Evolutionary conservation across 2,888 invertebrate species (phyloP).

Genomic region (Chymomyza procnemis): DNA sequence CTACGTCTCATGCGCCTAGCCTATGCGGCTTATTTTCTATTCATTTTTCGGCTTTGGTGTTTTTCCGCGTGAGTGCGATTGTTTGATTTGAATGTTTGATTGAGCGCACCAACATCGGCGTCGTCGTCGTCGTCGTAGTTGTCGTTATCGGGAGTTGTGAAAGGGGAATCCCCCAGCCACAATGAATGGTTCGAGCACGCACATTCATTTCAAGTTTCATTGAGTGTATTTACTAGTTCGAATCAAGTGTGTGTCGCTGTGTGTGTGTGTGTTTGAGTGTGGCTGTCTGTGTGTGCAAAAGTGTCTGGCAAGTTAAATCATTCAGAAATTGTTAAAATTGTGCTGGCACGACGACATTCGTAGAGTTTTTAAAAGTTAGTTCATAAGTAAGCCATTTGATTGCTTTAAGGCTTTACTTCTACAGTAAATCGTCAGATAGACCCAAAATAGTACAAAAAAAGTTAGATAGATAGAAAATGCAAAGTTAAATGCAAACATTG

Average conservation of each 20-base stretch:
- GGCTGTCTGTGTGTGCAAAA: not conserved
- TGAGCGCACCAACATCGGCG: not conserved
- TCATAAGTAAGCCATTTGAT: not conserved
- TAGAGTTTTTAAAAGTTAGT: not conserved
- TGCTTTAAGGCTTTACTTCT: not conserved
- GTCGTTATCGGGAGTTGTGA: no score
- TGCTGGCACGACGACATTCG: not conserved
- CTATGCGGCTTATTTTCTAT: not conserved
- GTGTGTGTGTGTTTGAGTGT: not conserved
- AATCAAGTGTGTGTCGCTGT: not conserved
- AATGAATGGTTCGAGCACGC: not conserved
- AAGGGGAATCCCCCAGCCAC: not conserved
- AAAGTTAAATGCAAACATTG: not conserved
- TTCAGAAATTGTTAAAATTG: constrained; percentile 37
- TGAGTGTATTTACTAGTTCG: constrained; percentile 8
- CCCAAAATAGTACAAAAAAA: not conserved
- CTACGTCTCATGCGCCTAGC: no score
- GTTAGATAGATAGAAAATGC: no score
- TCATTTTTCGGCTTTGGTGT: not conserved
- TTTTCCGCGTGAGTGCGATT: not conserved
- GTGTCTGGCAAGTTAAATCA: constrained; percentile 44
- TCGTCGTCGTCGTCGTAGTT: not conserved
- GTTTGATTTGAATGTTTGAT: constrained; percentile 5
- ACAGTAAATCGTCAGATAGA: not conserved
- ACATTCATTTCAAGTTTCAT: constrained; percentile 21